Conservation (phyloP, 2,797 vertebrate genomes). For the Ctenopoma kingsleyae region DNA sequence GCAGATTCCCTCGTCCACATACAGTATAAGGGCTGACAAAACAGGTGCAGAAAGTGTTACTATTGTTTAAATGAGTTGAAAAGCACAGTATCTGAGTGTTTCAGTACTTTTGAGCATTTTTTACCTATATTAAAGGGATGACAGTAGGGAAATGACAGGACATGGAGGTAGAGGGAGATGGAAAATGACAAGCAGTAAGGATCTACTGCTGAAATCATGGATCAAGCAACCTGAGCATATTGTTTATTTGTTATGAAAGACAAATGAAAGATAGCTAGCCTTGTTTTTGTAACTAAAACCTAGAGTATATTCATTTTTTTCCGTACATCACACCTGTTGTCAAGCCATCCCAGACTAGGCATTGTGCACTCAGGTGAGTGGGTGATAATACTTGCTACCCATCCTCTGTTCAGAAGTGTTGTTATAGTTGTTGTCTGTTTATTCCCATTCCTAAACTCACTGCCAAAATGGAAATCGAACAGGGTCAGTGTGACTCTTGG, state of each 20-base stretch:
- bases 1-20: not conserved
- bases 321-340: not conserved
- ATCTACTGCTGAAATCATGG: not conserved
- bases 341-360: not conserved
- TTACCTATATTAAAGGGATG: not conserved
- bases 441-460: slow-evolving; percentile 25
- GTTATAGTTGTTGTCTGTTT: slow-evolving; percentile 29
- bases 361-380: not conserved
- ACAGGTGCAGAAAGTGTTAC: not conserved
- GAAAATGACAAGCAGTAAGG: not conserved
- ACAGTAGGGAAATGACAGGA: not conserved
- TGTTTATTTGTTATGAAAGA: not conserved
- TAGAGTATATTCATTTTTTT: not conserved
- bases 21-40: not conserved
- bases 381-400: not conserved
- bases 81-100: not conserved
- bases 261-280: not conserved
- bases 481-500: slow-evolving; percentile 57
- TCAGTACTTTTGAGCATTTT: not conserved
- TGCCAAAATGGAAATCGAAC: slow-evolving; percentile 62
- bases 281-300: not conserved
- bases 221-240: not conserved
- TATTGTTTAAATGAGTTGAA: slow-evolving; percentile 2
- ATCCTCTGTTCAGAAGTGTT: slow-evolving; percentile 9
- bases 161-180: not conserved